Base-by-base conservation (phyloP, 2,113 vertebrate genomes). In the Ammospiza nelsoni region DNA sequence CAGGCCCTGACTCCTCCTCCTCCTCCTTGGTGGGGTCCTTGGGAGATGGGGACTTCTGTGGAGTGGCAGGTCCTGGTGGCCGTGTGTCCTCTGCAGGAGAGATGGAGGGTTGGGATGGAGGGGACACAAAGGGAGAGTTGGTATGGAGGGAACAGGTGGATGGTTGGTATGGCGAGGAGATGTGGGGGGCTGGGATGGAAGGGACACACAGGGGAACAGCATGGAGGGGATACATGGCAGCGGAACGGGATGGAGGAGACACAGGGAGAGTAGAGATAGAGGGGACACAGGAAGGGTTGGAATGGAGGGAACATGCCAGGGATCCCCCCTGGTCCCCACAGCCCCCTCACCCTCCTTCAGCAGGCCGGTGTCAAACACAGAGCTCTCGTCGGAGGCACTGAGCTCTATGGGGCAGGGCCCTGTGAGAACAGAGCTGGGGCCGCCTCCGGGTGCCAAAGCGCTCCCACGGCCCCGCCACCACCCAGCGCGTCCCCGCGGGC, bases 391-490 rank as follows among this genome's bases (percentile, higher is more conserved):
- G 0, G 84, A 95, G 62, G 67, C 62, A 48, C 35, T 83, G 80
- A 88, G 87, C 67, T 95, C 89, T 89, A 84, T 3, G 15, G 63
- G 72, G 39, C 22, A 16, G 61, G 59, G 67, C 23, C 11, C 7
- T 17, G 66, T 57, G 65, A 71, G 65, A 77, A 63, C 15, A 11
- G 73, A 22, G 72, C 48, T 5, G 9, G n/a, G 15, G 58, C 44
- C 0, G 21, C 84, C 28, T 23, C 2, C 1, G 12, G 74, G 29
- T 55, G 84, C 84, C 84, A 52, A 92, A 65, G 48, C 0, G 15
- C 89, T 95, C 95, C 86, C 95, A 90, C 79, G 11, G 94, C 79
- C 84, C 81, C 6, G 25, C 63, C 88, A 58, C 94, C 95, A 82
- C 95, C 91, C 91, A 87, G 24, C 3, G 3, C 55, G 1, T 87